A percentile compares a stretch with the other conserved stretches of the same genome.
These are phyloP conservation scores for Cantharis rustica DNA, from an alignment of 2,888 invertebrate species.

Conservation along the genomic window DNA sequence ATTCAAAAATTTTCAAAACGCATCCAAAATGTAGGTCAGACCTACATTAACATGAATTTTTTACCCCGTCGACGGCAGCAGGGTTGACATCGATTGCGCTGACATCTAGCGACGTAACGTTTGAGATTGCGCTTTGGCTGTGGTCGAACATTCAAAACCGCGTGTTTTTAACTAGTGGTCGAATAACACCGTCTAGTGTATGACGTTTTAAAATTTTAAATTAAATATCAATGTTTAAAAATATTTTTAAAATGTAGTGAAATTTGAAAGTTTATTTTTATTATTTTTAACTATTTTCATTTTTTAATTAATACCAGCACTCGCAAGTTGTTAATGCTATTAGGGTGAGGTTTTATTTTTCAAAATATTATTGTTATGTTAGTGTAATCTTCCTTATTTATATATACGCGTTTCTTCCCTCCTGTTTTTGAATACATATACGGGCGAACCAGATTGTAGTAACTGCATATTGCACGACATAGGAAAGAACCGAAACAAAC, in stretches of 20 bases:
- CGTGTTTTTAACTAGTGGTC: conserved; percentile 32
- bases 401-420: background rate
- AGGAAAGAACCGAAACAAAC: background rate
- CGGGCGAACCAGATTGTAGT: background rate
- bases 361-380: background rate
- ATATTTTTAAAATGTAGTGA: background rate
- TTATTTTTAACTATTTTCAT: background rate
- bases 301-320: background rate
- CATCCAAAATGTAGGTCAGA: conserved; percentile 23
- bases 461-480: background rate
- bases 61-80: conserved; percentile 20
- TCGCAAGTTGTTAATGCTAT: background rate
- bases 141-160: conserved; percentile 25
- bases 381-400: background rate
- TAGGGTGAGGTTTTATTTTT: conserved; percentile 1
- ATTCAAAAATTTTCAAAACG: conserved; percentile 9
- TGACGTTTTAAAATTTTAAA: conserved; percentile 16
- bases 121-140: conserved; percentile 42
- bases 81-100: conserved; percentile 34
- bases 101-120: conserved; percentile 42
- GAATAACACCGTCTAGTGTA: conserved; percentile 28
- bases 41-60: conserved; percentile 32
- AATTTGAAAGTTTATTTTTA: background rate
- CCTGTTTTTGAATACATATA: background rate
- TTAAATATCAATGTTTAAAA: background rate